A percentile compares a stretch with the other conserved stretches of the same genome.
Conservation (phyloP, 2,797 vertebrate genomes). For the Onychomys leucogaster region DNA sequence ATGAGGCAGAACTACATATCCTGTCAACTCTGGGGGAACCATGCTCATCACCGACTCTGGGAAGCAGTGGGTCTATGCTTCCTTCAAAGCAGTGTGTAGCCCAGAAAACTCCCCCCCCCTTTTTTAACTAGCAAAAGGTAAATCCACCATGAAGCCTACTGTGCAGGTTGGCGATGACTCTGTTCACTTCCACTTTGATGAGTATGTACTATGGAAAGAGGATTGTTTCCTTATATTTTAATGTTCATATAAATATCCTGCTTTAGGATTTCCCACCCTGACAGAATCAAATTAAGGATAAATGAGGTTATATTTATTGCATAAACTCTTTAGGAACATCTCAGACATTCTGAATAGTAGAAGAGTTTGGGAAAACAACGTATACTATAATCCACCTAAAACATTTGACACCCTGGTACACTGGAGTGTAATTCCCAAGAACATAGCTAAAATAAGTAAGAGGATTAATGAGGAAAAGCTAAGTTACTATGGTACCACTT, state of each 20-base stretch:
- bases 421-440: neutral
- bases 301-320: neutral
- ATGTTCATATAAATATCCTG: neutral
- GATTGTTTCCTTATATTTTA: neutral
- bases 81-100: no score
- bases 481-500: neutral
- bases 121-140: no score
- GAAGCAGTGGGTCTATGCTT: no score
- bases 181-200: neutral
- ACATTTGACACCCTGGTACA: neutral
- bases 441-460: neutral
- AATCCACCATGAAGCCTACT: no score
- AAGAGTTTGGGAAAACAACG: neutral
- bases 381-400: neutral
- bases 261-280: neutral
- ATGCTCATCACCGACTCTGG: no score
- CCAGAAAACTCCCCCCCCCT: no score
- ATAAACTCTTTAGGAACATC: neutral
- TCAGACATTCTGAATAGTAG: neutral
- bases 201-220: neutral
- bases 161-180: no score
- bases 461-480: neutral
- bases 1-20: no score
- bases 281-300: neutral
- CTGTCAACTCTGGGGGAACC: no score